Evolutionary conservation across 2,113 vertebrate species (phyloP), one percentile per base, ranked within the genome.

Genomic region (Lepus europaeus): DNA sequence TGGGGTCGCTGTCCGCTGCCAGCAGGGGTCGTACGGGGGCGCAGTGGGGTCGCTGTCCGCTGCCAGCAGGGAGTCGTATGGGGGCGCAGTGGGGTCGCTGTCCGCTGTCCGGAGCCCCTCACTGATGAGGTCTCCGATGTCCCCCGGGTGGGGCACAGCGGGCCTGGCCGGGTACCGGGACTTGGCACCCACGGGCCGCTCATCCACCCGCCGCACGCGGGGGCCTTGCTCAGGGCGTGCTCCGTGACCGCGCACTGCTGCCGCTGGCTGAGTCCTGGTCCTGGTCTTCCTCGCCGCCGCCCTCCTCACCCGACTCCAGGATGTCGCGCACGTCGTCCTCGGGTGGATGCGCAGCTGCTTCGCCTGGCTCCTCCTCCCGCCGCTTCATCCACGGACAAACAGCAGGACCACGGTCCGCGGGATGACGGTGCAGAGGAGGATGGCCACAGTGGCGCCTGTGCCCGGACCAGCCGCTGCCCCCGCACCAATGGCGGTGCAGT

Each of bases 291-390:
- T 99, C 99, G 61, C 99, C 99, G 2, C 99, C 99, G 25, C 99
- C 99, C 76, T 99, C 99, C 86, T 99, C 99, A 0, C 99, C 99
- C 0, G 99, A 99, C 97, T 99, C 99, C 76, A 99, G 99, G 95
- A 99, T 99, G 98, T 99, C 99, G 8, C 99, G 98, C 90, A 99
- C 99, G 0, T 99, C 99, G 0, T 99, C 99, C 97, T 99, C 99
- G 99, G 99, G 98, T 99, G 99, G 2, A 99, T 99, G 29, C 99
- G 99, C 66, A 99, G 98, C 98, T 99, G 99, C 97, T 99, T 99
- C 0, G 99, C 99, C 95, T 99, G 99, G 98, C 94, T 99, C 99
- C 97, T 99, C 99, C 97, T 39, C 39, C 39, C 39, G 39, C 39
- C 39, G 39, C 39, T 39, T 39, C 39, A 39, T 39, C 39, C 39